These are phyloP conservation scores for Timema cristinae DNA, from an alignment of 2,888 invertebrate species.

Conservation along the genomic window DNA sequence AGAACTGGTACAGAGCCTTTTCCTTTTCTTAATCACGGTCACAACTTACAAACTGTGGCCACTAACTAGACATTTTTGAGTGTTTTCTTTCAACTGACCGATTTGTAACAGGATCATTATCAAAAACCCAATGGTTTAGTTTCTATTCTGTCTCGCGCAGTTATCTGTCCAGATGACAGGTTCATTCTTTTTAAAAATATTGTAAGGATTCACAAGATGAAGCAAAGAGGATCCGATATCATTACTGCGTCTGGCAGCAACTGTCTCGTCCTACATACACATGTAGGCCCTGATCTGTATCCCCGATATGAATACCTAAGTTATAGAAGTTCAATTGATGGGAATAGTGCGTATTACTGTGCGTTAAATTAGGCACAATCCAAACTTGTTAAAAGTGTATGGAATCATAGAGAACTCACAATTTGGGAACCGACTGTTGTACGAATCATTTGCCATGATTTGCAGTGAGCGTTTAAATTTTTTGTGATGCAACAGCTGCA, in stretches of 20 bases:
- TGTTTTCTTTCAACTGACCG: neutral
- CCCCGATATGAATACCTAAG: neutral
- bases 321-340: neutral
- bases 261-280: neutral
- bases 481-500: too few species aligned
- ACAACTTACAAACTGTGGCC: neutral
- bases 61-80: slow-evolving; percentile 1
- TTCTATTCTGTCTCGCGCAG: neutral
- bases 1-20: neutral
- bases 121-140: slow-evolving; percentile 5
- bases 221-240: neutral
- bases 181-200: too few species aligned
- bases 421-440: neutral
- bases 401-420: neutral
- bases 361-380: neutral
- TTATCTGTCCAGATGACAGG: too few species aligned
- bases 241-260: neutral
- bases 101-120: neutral
- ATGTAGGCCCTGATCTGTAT: neutral
- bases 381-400: slow-evolving; percentile 1
- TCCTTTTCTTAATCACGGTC: slow-evolving; percentile 1
- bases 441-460: too few species aligned
- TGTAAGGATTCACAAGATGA: neutral
- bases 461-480: too few species aligned
- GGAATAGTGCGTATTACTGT: slow-evolving; percentile 7